These are phyloP conservation scores for Eretmochelys imbricata DNA, from an alignment of 2,113 vertebrate species.

Conservation along the genomic window DNA sequence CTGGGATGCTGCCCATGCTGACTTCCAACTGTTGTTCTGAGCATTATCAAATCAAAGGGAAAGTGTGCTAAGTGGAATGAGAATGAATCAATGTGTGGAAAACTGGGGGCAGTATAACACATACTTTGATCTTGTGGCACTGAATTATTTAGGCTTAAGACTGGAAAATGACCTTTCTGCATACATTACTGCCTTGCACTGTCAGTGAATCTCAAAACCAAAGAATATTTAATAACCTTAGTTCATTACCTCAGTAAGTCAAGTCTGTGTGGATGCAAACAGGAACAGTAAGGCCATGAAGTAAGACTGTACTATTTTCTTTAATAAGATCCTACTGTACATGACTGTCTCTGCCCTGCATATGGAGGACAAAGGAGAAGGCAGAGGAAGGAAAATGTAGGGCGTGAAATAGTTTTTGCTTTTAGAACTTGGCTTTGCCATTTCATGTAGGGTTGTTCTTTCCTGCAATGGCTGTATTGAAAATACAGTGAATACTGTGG, in stretches of 20 bases:
- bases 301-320: not conserved
- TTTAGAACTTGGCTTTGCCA: not conserved
- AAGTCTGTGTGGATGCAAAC: not conserved
- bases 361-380: not conserved
- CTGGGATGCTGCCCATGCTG: conserved; percentile 20
- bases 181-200: conserved; percentile 44
- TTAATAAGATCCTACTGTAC: not conserved
- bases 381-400: not conserved
- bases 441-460: not conserved
- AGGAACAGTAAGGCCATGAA: not conserved
- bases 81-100: conserved; percentile 47
- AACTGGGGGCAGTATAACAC: not conserved
- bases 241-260: not conserved
- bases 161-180: conserved; percentile 31
- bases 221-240: conserved; percentile 28
- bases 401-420: not conserved
- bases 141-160: conserved; percentile 61
- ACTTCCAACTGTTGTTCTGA: conserved; percentile 36
- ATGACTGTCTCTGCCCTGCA: not conserved
- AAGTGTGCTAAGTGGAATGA: conserved; percentile 36
- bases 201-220: not conserved
- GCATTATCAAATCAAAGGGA: conserved; percentile 44
- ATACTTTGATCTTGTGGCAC: conserved; percentile 61
- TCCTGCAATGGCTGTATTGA: not conserved
- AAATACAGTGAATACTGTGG: not conserved